Conservation (phyloP, 2,113 vertebrate species). For the Mustela nigripes region DNA sequence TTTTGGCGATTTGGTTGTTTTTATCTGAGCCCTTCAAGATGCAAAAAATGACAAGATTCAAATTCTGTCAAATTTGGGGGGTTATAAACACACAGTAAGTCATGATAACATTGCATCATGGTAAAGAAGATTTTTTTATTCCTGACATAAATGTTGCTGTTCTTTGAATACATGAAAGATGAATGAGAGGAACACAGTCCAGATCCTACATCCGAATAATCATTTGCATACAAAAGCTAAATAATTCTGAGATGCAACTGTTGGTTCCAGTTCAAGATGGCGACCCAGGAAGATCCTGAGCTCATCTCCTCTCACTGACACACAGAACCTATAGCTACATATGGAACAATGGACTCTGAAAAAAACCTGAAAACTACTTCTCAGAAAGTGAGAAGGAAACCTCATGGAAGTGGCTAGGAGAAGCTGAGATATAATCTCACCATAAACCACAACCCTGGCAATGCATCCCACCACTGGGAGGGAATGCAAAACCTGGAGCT, state of each 20-base stretch:
- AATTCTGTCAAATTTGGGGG: constrained; percentile 4
- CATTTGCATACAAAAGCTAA: neutral
- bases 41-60: neutral
- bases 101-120: neutral
- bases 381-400: neutral
- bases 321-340: neutral
- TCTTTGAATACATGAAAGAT: neutral
- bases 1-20: neutral
- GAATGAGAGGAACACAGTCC: neutral
- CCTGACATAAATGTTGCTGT: neutral
- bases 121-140: neutral
- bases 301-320: neutral
- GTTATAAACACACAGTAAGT: neutral
- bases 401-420: neutral
- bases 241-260: neutral
- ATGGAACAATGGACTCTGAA: neutral
- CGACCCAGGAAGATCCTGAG: neutral
- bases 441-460: neutral
- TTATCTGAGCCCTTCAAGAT: neutral
- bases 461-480: neutral
- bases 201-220: neutral
- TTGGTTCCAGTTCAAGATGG: neutral
- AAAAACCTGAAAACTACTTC: neutral
- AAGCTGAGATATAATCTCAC: neutral
- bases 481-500: neutral